Evolutionary conservation across 2,888 invertebrate species (phyloP).

Genomic region (Nudaria mundana): DNA sequence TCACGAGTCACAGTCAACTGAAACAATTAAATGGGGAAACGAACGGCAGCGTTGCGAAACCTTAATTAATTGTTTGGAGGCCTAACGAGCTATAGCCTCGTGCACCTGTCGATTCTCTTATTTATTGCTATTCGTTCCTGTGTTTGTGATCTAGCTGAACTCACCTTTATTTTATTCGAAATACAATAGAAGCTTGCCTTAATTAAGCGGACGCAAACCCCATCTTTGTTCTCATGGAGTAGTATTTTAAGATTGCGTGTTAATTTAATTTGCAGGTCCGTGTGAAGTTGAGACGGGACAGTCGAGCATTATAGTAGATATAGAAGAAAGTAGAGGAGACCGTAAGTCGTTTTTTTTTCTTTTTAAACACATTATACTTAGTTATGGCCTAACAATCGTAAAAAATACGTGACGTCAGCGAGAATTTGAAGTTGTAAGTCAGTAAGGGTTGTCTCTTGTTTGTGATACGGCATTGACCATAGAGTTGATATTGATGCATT

Average conservation of each 20-base stretch:
- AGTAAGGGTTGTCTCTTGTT: too few species aligned
- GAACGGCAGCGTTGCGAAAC: constrained; percentile 35
- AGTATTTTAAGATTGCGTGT: background rate
- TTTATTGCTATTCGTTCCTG: constrained; percentile 51
- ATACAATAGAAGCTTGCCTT: constrained; percentile 14
- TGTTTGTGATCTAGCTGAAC: constrained; percentile 23
- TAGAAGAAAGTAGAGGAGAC: constrained; percentile 92
- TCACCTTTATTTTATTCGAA: constrained; percentile 25
- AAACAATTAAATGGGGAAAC: constrained; percentile 32
- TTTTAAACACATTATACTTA: background rate
- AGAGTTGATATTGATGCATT: too few species aligned
- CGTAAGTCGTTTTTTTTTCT: constrained; percentile 83
- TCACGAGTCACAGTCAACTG: constrained; percentile 20
- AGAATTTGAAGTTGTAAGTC: too few species aligned
- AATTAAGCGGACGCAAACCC: constrained; percentile 5
- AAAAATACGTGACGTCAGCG: too few species aligned
- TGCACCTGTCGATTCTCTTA: constrained; percentile 53
- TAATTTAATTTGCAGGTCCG: constrained; percentile 58
- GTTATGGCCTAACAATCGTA: too few species aligned
- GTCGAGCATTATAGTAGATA: constrained; percentile 94
- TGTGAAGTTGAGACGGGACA: constrained; percentile 94
- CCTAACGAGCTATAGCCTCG: constrained; percentile 47
- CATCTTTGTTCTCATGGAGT: background rate
- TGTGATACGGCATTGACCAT: too few species aligned
- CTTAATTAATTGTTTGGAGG: constrained; percentile 48